Conservation (phyloP, 2,113 vertebrate genomes). For the Oreotrochilus melanogaster region DNA sequence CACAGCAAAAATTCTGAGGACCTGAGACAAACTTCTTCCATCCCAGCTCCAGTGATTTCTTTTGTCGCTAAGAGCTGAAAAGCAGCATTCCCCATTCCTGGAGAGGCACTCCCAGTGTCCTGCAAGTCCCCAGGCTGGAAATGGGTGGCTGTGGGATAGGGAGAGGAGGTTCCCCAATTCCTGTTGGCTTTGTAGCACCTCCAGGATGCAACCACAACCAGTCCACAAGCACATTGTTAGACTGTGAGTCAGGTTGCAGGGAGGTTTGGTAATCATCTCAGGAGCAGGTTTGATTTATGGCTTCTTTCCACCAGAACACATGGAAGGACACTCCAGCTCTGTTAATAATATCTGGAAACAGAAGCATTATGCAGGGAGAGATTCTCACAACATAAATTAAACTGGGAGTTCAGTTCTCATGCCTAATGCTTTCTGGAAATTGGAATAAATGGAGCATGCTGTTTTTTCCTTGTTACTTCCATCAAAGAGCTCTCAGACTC, state of each 20-base stretch:
- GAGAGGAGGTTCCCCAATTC: not conserved
- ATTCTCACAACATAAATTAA: conserved; percentile 12
- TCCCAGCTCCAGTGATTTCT: not conserved
- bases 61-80: not conserved
- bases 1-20: not conserved
- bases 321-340: conserved; percentile 7
- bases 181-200: not conserved
- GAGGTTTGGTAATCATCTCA: conserved; percentile 42
- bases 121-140: not conserved
- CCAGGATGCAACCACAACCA: conserved; percentile 23
- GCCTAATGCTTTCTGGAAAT: not conserved
- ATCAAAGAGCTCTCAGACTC: not conserved
- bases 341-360: conserved; percentile 16
- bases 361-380: not conserved
- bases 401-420: not conserved
- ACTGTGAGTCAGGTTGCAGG: conserved; percentile 70
- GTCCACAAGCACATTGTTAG: conserved; percentile 72
- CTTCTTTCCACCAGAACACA: not conserved
- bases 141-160: not conserved
- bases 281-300: conserved; percentile 33
- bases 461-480: not conserved
- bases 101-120: not conserved
- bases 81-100: not conserved
- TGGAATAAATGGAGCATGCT: not conserved
- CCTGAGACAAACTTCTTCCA: not conserved